Evolutionary conservation across 37 sponge, comb jelly and placozoan genomes (phyloP), one percentile per base, ranked within the genome.

Genomic region (Eunapius fragilis): DNA sequence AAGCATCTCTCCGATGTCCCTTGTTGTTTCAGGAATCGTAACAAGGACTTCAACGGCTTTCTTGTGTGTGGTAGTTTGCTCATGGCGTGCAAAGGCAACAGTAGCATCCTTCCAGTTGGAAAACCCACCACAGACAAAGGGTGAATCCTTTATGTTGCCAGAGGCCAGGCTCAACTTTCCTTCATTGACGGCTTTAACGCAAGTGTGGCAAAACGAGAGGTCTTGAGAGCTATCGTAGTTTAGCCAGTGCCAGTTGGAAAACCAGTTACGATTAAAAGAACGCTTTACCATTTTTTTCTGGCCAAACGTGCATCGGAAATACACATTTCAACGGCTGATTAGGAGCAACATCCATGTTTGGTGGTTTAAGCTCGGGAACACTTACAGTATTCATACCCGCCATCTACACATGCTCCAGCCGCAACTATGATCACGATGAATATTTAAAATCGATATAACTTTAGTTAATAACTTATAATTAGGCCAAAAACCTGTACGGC

Each of bases 41-140:
- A 41, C 33, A 22, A 72, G 31, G 25, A 37, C 69, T 1, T 84
- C 80, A 17, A 75, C 49, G 31, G 91, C 87, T 71, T 80, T 75
- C 27, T 41, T 69, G 81, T 87, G 88, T 41, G 75, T 84, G n/a
- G 67, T 35, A 82, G 81, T 80, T 17, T 12, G 27, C 68, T 87
- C 80, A 47, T 87, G 91, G 48, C 82, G 85, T 58, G 67, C 69
- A 74, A 90, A 90, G 58, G 71, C 7, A 41, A 41, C 41, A 41
- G 41, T 41, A 26, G 76, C 87, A 80, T 91, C 84, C 80, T 91
- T 87, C 87, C 87, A 91, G 74, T 91, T 87, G 31, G 68, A 67
- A 73, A 83, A 91, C 13, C 91, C 84, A 67, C 30, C 34, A 82
- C 82, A 70, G 28, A 82, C 72, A 70, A 82, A 70, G 69, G 82